phyloP scores from a whole-genome alignment of 2,888 invertebrate genomes.

The Xanthorhoe spadicearia region DNA sequence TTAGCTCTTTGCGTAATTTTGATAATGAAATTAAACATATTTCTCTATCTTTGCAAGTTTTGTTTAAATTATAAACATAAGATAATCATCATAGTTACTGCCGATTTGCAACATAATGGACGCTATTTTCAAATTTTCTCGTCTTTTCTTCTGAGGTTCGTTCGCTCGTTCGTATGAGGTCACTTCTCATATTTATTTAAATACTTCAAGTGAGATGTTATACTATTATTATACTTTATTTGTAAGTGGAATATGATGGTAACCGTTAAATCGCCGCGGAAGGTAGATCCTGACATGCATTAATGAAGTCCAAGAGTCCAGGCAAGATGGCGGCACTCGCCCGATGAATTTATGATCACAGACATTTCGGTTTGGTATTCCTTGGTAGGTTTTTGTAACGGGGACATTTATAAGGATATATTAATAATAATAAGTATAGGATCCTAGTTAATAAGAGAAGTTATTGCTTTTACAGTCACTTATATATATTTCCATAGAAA shows the following conservation, averaged over 20 bases:
- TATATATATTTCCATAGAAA: no score
- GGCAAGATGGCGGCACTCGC: constrained; percentile 57
- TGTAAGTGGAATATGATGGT: constrained; percentile 53
- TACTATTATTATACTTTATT: neutral
- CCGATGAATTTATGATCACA: constrained; percentile 42
- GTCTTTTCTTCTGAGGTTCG: neutral
- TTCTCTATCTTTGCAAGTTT: neutral
- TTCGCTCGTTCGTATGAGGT: no score
- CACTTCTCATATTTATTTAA: neutral
- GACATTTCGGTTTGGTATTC: constrained; percentile 41
- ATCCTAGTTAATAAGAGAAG: neutral
- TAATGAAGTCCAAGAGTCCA: constrained; percentile 50
- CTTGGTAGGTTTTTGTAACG: constrained; percentile 31
- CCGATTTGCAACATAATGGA: neutral
- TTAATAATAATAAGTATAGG: no score
- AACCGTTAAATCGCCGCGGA: constrained; percentile 74
- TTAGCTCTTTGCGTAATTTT: constrained; percentile 19
- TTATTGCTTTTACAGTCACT: neutral
- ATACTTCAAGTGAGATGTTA: neutral
- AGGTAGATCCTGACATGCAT: constrained; percentile 74
- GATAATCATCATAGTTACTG: neutral
- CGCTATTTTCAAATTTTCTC: neutral
- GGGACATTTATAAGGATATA: constrained; percentile 16
- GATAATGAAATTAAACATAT: constrained; percentile 7
- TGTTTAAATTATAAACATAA: neutral